Percentiles rank a stretch among this genome's conserved stretches.
Conservation (phyloP, 2,113 vertebrate species). For the Aythya baeri region DNA sequence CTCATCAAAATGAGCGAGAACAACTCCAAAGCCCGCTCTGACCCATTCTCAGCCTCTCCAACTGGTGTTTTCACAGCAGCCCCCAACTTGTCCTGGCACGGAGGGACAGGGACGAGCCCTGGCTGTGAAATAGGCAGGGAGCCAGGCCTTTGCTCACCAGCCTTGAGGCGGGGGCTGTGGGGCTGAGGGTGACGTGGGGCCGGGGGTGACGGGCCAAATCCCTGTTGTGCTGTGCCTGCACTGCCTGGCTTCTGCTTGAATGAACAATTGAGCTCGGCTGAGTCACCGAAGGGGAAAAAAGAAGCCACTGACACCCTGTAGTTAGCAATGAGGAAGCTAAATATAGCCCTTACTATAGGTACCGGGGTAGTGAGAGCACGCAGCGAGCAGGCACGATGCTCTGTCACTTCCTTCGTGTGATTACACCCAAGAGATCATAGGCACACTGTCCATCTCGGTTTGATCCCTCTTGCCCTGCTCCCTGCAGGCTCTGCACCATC, state of each 20-base stretch:
- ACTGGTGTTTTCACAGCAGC: neutral
- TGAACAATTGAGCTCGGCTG: neutral
- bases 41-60: neutral
- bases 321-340: constrained; percentile 24
- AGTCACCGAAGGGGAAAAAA: constrained; percentile 30
- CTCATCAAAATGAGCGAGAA: neutral
- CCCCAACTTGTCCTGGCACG: neutral
- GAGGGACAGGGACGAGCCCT: neutral
- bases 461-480: neutral
- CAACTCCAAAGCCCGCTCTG: neutral
- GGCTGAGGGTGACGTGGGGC: fast-evolving
- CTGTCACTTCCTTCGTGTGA: neutral
- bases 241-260: neutral
- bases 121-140: neutral
- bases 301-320: constrained; percentile 21
- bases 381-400: neutral
- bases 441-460: fast-evolving
- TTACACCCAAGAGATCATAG: neutral
- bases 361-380: neutral
- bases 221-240: neutral
- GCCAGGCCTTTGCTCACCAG: neutral
- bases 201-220: neutral
- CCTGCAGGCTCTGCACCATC: neutral
- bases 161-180: neutral
- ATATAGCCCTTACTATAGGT: constrained; percentile 6